Conservation (phyloP, 2,113 vertebrate genomes). For the Cottus gobio region DNA sequence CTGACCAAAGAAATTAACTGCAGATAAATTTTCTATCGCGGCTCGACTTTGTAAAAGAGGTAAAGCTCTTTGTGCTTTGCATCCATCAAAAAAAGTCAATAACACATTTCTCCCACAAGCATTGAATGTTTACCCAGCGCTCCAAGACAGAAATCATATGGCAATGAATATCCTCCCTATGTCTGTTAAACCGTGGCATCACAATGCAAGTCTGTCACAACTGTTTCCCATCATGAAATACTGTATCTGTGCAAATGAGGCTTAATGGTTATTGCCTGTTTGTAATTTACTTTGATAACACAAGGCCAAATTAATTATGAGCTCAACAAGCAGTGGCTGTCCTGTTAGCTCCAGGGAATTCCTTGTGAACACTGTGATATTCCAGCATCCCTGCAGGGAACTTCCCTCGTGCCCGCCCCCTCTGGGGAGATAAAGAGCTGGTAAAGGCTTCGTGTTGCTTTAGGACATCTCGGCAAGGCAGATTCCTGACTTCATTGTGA, state of each 20-base stretch:
- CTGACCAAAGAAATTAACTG: slow-evolving; percentile 10
- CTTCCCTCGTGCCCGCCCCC: neutral
- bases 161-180: slow-evolving; percentile 1
- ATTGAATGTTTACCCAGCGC: slow-evolving; percentile 6
- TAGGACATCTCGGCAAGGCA: slow-evolving; percentile 20
- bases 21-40: slow-evolving; percentile 1
- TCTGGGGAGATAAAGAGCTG: slow-evolving; percentile 34
- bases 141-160: slow-evolving; percentile 8
- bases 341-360: slow-evolving; percentile 11
- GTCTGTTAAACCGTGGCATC: neutral
- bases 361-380: slow-evolving; percentile 41
- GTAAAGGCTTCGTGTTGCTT: slow-evolving; percentile 16
- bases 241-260: slow-evolving; percentile 39
- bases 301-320: slow-evolving; percentile 41
- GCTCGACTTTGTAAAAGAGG: slow-evolving; percentile 6
- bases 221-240: slow-evolving; percentile 38
- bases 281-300: slow-evolving; percentile 48
- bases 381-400: slow-evolving; percentile 43
- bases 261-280: slow-evolving; percentile 40
- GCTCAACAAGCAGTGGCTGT: slow-evolving; percentile 23
- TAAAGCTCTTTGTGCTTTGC: slow-evolving; percentile 23
- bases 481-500: slow-evolving; percentile 25
- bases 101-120: slow-evolving; percentile 13
- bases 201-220: slow-evolving; percentile 12
- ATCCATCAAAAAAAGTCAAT: slow-evolving; percentile 40